A percentile compares a stretch with the other conserved stretches of the same genome.
Conservation (phyloP, 2,888 invertebrate species). For the Catocala fraxini region DNA sequence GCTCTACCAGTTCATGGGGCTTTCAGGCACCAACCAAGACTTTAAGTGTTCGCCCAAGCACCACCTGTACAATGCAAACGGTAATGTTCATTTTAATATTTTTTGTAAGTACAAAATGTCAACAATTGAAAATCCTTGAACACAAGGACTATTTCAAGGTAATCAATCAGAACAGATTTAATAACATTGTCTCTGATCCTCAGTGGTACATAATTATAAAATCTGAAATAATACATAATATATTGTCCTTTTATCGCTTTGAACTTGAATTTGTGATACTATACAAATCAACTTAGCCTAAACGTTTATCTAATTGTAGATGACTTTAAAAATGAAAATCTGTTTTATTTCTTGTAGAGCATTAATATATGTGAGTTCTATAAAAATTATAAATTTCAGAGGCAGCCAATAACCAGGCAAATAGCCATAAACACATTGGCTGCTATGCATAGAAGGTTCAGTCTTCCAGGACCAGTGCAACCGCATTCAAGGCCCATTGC, state of each 20-base stretch:
- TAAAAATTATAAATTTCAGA: conserved; percentile 61
- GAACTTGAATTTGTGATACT: too few species aligned
- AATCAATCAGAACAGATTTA: background rate
- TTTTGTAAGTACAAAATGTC: background rate
- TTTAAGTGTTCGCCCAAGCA: conserved; percentile 63
- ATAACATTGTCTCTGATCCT: too few species aligned
- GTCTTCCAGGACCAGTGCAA: conserved; percentile 86
- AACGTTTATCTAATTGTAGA: too few species aligned
- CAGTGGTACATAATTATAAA: too few species aligned
- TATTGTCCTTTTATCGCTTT: too few species aligned
- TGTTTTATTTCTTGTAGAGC: too few species aligned
- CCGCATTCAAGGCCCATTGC: conserved; percentile 84
- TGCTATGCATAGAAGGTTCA: conserved; percentile 87
- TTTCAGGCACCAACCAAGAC: conserved; percentile 74
- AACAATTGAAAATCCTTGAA: conserved; percentile 4
- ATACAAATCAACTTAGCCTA: too few species aligned
- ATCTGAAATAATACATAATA: too few species aligned
- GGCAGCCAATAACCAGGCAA: conserved; percentile 87
- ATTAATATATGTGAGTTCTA: background rate
- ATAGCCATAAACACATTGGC: conserved; percentile 91
- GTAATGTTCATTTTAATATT: conserved; percentile 48
- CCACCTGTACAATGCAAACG: conserved; percentile 72
- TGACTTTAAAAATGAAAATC: too few species aligned
- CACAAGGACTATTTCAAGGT: conserved; percentile 2
- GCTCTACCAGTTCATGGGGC: conserved; percentile 70